A percentile compares a stretch with the other conserved stretches of the same genome.
Conservation (phyloP, 2,113 vertebrate species). For the Oceanodroma tethys region DNA sequence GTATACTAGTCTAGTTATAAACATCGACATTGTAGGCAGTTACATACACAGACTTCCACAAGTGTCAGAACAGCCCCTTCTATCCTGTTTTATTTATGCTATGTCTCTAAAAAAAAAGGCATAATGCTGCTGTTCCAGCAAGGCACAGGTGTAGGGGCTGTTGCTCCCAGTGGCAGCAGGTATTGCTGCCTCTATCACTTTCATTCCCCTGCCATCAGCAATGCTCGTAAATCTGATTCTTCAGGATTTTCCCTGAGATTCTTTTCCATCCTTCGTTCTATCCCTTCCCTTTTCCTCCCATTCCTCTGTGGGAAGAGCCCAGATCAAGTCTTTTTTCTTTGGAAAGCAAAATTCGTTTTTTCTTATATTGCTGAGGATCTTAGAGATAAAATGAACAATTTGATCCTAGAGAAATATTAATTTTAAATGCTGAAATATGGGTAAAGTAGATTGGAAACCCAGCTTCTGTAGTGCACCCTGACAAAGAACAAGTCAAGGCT, state of each 20-base stretch:
- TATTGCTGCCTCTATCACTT: background rate
- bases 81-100: rapidly evolving
- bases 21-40: rapidly evolving
- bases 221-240: background rate
- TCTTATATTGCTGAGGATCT: background rate
- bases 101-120: background rate
- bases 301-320: background rate
- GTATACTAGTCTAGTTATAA: background rate
- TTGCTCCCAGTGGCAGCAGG: background rate
- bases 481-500: background rate
- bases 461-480: background rate
- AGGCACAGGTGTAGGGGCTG: background rate
- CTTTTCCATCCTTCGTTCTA: background rate
- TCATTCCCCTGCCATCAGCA: background rate
- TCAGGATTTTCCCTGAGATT: background rate
- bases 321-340: background rate
- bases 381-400: background rate
- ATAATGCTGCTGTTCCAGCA: background rate
- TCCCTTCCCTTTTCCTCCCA: background rate
- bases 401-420: background rate
- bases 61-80: background rate
- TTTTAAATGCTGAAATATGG: background rate
- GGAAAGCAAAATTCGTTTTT: background rate
- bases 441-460: background rate
- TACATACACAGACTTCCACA: background rate